Conservation (phyloP, 2,888 invertebrate species). For the Protula sp. region DNA sequence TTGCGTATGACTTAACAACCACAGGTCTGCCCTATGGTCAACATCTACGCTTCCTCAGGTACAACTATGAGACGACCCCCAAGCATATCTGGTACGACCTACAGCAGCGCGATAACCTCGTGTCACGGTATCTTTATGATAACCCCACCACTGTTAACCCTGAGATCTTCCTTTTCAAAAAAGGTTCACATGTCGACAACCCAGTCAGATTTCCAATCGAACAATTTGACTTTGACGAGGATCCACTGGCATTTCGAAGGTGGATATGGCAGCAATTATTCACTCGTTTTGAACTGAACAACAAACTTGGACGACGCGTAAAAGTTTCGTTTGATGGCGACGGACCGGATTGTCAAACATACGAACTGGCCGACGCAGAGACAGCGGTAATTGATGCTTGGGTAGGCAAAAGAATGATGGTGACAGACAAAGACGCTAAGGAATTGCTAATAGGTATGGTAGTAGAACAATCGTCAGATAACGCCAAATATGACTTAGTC, state of each 20-base stretch:
- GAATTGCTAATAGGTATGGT: no score
- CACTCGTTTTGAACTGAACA: no score
- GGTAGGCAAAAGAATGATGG: no score
- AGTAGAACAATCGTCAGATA: no score
- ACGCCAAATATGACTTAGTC: no score
- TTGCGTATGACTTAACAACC: not conserved
- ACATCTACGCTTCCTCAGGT: not conserved
- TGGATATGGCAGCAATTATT: not conserved
- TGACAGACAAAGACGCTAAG: no score
- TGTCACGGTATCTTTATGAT: not conserved
- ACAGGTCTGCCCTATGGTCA: not conserved
- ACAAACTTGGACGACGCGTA: no score
- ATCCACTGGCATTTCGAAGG: not conserved
- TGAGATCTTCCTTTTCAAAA: not conserved
- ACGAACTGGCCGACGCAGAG: no score
- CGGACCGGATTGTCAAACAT: no score
- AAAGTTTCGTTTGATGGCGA: no score
- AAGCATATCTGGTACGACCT: not conserved
- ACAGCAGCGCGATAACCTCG: not conserved
- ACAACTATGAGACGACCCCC: not conserved
- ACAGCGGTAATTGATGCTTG: no score
- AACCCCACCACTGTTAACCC: not conserved
- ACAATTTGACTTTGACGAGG: not conserved
- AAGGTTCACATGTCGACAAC: not conserved
- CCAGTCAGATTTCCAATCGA: not conserved